Evolutionary conservation across 2,797 vertebrate species (phyloP).

Genomic region (Amphiprion clarkii): DNA sequence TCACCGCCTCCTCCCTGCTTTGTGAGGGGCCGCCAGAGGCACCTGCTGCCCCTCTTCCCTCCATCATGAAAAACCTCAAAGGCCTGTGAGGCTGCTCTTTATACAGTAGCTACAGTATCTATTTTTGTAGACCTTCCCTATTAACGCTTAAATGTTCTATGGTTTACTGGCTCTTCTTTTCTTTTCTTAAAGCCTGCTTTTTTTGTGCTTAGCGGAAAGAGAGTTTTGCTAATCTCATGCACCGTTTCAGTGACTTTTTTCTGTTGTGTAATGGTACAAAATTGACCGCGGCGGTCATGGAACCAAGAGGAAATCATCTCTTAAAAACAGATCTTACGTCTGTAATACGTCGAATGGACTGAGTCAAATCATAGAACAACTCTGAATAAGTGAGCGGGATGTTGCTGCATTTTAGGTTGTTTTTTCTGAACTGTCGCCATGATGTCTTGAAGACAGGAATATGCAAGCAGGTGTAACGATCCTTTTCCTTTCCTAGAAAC

Average conservation of each 20-base stretch:
- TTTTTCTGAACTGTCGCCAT: slow-evolving; percentile 60
- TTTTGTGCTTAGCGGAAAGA: slow-evolving; percentile 80
- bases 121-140: slow-evolving; percentile 83
- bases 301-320: slow-evolving; percentile 58
- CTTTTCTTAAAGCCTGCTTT: slow-evolving; percentile 59
- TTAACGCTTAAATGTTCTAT: slow-evolving; percentile 70
- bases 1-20: slow-evolving; percentile 46
- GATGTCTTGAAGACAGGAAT: slow-evolving; percentile 70
- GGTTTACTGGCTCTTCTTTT: slow-evolving; percentile 84
- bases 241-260: slow-evolving; percentile 81
- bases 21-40: slow-evolving; percentile 63
- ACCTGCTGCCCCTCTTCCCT: slow-evolving; percentile 51
- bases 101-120: slow-evolving; percentile 81
- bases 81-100: slow-evolving; percentile 87
- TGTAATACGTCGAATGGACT: slow-evolving; percentile 50
- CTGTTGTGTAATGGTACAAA: slow-evolving; percentile 91
- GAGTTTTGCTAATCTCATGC: slow-evolving; percentile 89
- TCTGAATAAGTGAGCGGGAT: slow-evolving; percentile 26
- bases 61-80: slow-evolving; percentile 86
- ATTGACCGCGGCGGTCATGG: slow-evolving; percentile 43
- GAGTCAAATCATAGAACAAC: slow-evolving; percentile 44
- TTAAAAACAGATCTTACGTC: slow-evolving; percentile 46
- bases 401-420: slow-evolving; percentile 62
- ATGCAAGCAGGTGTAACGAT: slow-evolving; percentile 72
- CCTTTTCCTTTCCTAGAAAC: slow-evolving; percentile 47